Base-by-base conservation (phyloP, 2,113 vertebrate species). In the Nothobranchius furzeri region DNA sequence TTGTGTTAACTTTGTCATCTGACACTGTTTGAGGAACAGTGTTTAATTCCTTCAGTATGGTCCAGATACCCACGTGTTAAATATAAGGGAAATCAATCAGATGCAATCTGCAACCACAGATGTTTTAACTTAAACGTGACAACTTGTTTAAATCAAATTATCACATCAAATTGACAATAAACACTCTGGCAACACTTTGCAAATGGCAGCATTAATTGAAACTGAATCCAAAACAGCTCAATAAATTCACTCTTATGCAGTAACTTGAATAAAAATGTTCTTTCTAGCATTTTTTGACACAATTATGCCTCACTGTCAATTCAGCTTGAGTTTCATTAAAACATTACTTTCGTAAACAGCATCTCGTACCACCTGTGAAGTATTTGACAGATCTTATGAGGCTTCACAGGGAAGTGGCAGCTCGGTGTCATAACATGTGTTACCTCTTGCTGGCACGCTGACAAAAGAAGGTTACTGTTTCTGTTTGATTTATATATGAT, bases 341-440 rank as follows among this genome's bases (percentile, higher is more conserved):
- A 59, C 49, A 42, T 57, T 62, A 4, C 24, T 42, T 64, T 75
- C 62, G 64, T 62, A 66, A 83, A 66, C 59, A 45, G 60, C 71
- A 67, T 64, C 47, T 64, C 54, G 37, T 47, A 68, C 66, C 45
- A 52, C 55, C 68, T 86, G 59, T 79, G 71, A 76, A 73, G 70
- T 83, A 85, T 86, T 79, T 81, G 75, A 75, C 83, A 83, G 76
- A 67, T 62, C 43, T 12, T 61, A 58, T 53, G 50, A 64, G 58
- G 68, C 45, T 85, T 79, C 64, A 35, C 36, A 35, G 43, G 30
- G 45, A 83, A 64, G 42, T 80, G 82, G 78, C 79, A 86, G 74
- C 70, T 43, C 50, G 37, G 3, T 78, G 77, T 78, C 79, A 75
- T 74, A 80, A 85, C 78, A 88, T 86, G 68, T 88, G 75, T 76